Base-by-base conservation (phyloP, 2,113 vertebrate species). In the Grantiella picta region DNA sequence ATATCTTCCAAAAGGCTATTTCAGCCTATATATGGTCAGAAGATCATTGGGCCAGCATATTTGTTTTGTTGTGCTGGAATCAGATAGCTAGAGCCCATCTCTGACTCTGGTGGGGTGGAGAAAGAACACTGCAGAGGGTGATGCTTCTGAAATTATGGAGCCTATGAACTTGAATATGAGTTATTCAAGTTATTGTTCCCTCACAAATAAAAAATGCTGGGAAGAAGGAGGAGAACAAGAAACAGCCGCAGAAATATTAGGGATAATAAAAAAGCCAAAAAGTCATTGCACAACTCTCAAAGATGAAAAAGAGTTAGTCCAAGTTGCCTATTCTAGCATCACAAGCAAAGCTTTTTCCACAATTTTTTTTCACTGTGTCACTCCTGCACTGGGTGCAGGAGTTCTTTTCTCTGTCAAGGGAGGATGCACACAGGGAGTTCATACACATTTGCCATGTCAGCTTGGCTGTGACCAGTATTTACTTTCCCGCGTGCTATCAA, bases 21-120 rank as follows among this genome's bases (percentile, higher is more conserved):
- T 82, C 85, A 96, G 96, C 90, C 96, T 97, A 97, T 96, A 97
- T 97, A 97, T 96, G 96, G 95, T 96, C 95, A 97, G 90, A 45
- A 82, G 86, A 93, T 86, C 56, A 82, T 66, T 45, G 83, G 86
- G n/a, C 86, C 78, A 96, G 57, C 70, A 60, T 95, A 83, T 95
- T 95, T 97, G 88, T 95, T 96, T 95, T 97, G 92, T 95, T 97
- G 94, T 97, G 75, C 94, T 95, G 33, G 72, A 95, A 96, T 95
- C 95, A 93, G 96, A 96, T 95, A 96, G 90, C 90, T 40, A 86
- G 78, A 68, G 65, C 75, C 88, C 92, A 94, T 70, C 90, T 87
- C 71, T 88, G 89, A 29, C 88, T 94, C 77, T 70, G 89, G 42
- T 89, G 78, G 87, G 75, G 40, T 92, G 65, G 72, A 70, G 38